These are phyloP conservation scores for Drosophila ambigua DNA, from an alignment of 1,140 invertebrate species.

Conservation along the genomic window DNA sequence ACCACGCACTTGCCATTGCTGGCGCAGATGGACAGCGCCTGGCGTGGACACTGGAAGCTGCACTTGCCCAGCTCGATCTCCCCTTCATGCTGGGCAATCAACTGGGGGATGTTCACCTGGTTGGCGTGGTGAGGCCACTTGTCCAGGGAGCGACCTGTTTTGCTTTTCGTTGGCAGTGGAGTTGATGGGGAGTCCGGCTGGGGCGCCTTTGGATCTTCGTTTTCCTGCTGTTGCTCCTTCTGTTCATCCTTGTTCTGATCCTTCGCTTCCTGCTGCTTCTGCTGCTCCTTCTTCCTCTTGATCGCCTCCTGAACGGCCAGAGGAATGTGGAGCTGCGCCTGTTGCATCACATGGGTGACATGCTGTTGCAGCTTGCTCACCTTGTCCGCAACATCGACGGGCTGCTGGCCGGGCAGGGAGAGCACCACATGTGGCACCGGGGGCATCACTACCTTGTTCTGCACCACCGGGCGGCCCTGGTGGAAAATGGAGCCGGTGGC, in stretches of 20 bases:
- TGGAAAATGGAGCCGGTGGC: constrained; percentile 56
- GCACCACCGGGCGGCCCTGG: constrained; percentile 37
- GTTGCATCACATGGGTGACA: constrained; percentile 65
- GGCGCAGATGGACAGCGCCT: constrained; percentile 64
- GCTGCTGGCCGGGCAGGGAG: constrained; percentile 32
- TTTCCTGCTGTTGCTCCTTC: constrained; percentile 17
- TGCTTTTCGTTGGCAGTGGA: background rate
- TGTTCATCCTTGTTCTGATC: constrained; percentile 2
- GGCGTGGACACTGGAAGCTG: constrained; percentile 56
- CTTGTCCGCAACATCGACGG: constrained; percentile 58
- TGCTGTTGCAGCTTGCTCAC: constrained; percentile 64
- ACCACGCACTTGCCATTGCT: constrained; percentile 69
- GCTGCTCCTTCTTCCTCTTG: constrained; percentile 41
- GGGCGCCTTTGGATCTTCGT: background rate
- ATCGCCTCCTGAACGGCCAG: constrained; percentile 62
- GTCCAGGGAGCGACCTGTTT: constrained; percentile 36
- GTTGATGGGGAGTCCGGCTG: background rate
- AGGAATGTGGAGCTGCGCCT: constrained; percentile 67
- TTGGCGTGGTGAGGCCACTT: background rate
- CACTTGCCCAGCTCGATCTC: constrained; percentile 62
- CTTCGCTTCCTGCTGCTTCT: constrained; percentile 21
- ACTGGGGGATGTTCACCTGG: constrained; percentile 52
- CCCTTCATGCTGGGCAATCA: constrained; percentile 49
- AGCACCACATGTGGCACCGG: constrained; percentile 55
- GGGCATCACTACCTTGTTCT: constrained; percentile 66